These are phyloP conservation scores for Amphipoea lucens DNA, from an alignment of 2,888 invertebrate genomes.

Conservation along the genomic window DNA sequence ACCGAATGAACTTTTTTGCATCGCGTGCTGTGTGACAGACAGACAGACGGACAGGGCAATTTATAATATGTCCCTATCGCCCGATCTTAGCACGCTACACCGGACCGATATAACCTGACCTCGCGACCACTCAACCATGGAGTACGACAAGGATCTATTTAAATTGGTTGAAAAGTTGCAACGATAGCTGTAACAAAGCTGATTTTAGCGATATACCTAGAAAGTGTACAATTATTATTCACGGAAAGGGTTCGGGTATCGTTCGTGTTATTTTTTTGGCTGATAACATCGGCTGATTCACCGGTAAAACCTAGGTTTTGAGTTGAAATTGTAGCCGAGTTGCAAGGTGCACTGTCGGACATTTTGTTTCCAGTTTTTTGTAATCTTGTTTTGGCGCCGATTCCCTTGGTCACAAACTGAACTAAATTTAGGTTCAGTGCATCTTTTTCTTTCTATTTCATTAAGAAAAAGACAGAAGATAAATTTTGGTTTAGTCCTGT, in stretches of 20 bases:
- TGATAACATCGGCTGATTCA: conserved; percentile 67
- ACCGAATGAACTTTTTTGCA: conserved; percentile 83
- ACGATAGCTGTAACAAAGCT: conserved; percentile 63
- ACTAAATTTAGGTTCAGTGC: too few relatives aligned
- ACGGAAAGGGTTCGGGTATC: conserved; percentile 73
- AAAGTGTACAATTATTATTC: conserved; percentile 78
- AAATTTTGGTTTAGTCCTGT: too few relatives aligned
- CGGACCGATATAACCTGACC: conserved; percentile 65
- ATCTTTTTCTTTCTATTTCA: too few relatives aligned
- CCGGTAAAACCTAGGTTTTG: conserved; percentile 55
- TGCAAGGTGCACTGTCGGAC: not conserved
- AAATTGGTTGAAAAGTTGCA: conserved; percentile 67
- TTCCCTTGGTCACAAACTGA: too few relatives aligned
- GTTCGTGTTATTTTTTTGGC: conserved; percentile 59
- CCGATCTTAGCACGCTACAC: conserved; percentile 78
- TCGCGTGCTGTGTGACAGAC: conserved; percentile 89
- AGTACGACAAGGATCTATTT: conserved; percentile 49
- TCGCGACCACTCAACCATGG: not conserved
- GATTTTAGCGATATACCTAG: conserved; percentile 77
- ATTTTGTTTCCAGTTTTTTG: too few relatives aligned
- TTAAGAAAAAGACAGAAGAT: too few relatives aligned
- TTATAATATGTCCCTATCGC: conserved; percentile 89
- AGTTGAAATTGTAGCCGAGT: conserved; percentile 10
- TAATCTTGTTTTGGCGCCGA: too few relatives aligned
- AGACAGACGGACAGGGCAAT: conserved; percentile 89